Base-by-base conservation (phyloP, 2,113 vertebrate species). In the Apodemus sylvaticus region DNA sequence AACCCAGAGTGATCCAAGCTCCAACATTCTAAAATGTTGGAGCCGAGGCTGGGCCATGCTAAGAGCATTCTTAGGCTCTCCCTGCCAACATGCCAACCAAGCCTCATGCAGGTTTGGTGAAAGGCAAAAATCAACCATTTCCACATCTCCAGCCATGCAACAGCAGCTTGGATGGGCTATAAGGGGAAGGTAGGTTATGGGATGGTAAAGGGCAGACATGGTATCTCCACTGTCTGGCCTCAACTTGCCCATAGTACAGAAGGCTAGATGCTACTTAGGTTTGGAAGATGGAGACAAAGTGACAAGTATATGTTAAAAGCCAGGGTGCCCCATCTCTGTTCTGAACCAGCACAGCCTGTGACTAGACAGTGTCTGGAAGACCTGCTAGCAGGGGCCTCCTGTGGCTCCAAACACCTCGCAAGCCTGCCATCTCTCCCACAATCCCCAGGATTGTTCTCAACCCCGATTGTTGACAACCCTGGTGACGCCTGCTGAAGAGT, bases 41-140 rank as follows among this genome's bases (percentile, higher is more conserved):
- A 3, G 0, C 4, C 3, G 0, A 0, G 68, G 45, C 53, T 68
- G 48, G 4, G 31, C 45, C 0, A 0, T 11, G 68, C 64, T 31
- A n/a, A 3, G 60, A 11, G 5, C n/a, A 34, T 10, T 36, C 53
- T 19, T 29, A 14, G 31, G n/a, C 2, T 70, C 71, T 86, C 64
- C 70, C 45, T 4, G 0, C 12, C 73, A 58, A 71, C 74, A 90
- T 22, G 20, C 64, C 78, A 70, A 31, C 7, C 10, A 34, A 70
- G 34, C 2, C 48, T 10, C 42, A 45, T 17, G 10, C 0, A n/a
- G 55, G 42, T 55, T 31, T 60, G 34, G 39, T 17, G 26, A 79
- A 53, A 39, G 11, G 10, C 86, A 90, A 58, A 34, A 45, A 10
- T 31, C 64, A 36, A 48, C 8, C 2, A 22, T 48, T 2, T 22